Base-by-base conservation (phyloP, 2,888 invertebrate species). In the Gibbula magus region DNA sequence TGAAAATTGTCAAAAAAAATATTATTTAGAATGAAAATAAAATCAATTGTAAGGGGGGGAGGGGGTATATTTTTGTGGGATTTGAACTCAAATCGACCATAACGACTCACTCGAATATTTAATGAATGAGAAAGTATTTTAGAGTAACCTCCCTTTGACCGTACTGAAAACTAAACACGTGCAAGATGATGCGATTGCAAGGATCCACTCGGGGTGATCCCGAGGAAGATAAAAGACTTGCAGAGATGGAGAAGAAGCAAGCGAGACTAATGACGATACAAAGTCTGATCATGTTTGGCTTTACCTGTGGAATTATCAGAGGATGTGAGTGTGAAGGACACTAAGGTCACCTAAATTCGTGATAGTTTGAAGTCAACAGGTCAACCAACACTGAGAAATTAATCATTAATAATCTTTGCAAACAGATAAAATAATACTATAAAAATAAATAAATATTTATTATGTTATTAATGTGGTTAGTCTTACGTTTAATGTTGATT, bases 301-400 rank as follows among this genome's bases (percentile, higher is more conserved):
- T 85, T 3, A 82, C 87, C 0, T 88, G 88, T 78, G 88, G 85
- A 0, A 61, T 88, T 8, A 84, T 89, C 7, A 81, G 88, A 82
- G 85, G 86, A 66, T 67, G 90, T 90, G 81, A 82, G 86, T 53
- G 56, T 20, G 20, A 20, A 22, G 22, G 20, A n/a, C 45, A 25
- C 18, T 13, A 8, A 45, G 18, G 35, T 61, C 45, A 51, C 54
- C 16, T 70, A 54, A 79, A 25, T 53, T 75, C 54, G 75, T 53
- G 16, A 54, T 75, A 25, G 16, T 61, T n/a, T n/a, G n/a, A n/a
- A n/a, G n/a, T n/a, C n/a, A n/a, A n/a, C n/a, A n/a, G n/a, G n/a
- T n/a, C n/a, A n/a, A n/a, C n/a, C n/a, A n/a, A n/a, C n/a, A n/a
- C n/a, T n/a, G n/a, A n/a, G n/a, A n/a, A n/a, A n/a, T n/a, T n/a